Percentiles rank a stretch among this genome's conserved stretches.
Conservation (phyloP, 1,140 invertebrate species). For the Polyergus mexicanus region DNA sequence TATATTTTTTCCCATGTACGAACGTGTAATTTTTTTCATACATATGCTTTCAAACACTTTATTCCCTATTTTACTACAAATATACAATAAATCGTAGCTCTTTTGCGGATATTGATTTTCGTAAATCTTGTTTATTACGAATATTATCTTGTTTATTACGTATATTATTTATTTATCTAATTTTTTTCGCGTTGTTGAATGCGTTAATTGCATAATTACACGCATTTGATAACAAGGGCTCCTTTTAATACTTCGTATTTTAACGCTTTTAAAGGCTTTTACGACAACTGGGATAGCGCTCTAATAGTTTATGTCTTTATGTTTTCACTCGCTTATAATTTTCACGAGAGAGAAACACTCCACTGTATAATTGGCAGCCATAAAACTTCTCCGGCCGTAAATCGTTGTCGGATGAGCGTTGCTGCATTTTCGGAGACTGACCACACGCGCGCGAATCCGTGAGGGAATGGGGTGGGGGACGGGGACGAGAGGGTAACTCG, state of each 20-base stretch:
- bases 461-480: no score
- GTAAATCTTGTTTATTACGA: neutral
- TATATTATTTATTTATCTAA: neutral
- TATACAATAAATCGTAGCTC: neutral
- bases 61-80: neutral
- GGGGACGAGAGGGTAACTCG: slow-evolving; percentile 61
- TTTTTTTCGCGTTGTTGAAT: neutral
- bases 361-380: slow-evolving; percentile 54
- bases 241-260: neutral
- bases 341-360: slow-evolving; percentile 40
- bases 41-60: slow-evolving; percentile 13
- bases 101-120: neutral
- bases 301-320: slow-evolving; percentile 42
- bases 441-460: slow-evolving; percentile 61
- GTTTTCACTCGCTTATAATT: slow-evolving; percentile 47
- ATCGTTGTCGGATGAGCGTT: slow-evolving; percentile 44
- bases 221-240: neutral
- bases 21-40: neutral
- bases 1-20: slow-evolving; percentile 16
- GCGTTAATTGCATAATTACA: neutral
- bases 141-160: neutral
- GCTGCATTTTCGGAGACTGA: slow-evolving; percentile 56
- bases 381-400: slow-evolving; percentile 61
- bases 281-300: neutral
- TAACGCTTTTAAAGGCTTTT: neutral